Conservation (phyloP, 2,113 vertebrate genomes). For the Cyanocitta stelleri region DNA sequence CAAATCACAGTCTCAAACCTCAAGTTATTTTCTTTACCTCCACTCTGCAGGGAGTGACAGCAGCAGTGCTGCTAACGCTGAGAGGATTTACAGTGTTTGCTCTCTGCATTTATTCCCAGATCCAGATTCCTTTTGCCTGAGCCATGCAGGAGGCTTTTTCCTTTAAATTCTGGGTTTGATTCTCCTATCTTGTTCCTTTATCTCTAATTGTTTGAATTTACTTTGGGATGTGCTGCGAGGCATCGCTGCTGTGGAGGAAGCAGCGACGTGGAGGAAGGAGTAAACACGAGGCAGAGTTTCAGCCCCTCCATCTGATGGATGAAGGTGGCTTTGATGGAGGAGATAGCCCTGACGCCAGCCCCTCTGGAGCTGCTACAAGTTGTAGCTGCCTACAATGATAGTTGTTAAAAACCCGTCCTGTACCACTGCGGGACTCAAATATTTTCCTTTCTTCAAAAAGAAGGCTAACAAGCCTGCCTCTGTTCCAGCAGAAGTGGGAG, state of each 20-base stretch:
- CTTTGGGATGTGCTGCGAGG: background rate
- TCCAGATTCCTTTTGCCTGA: background rate
- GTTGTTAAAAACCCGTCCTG: slow-evolving; percentile 67
- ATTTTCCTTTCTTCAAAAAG: background rate
- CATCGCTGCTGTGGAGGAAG: background rate
- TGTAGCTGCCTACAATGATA: slow-evolving; percentile 65
- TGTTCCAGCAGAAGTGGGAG: background rate
- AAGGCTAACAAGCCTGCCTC: background rate
- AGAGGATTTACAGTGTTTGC: background rate
- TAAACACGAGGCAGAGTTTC: slow-evolving; percentile 68
- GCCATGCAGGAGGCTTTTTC: background rate
- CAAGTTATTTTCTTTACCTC: slow-evolving; percentile 37
- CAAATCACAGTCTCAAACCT: background rate
- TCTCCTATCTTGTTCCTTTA: background rate
- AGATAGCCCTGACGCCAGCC: slow-evolving; percentile 79
- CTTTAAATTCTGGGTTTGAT: background rate
- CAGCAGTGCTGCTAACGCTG: background rate
- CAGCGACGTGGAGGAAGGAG: background rate
- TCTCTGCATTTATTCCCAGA: background rate
- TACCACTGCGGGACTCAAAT: background rate
- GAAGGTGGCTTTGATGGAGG: slow-evolving; percentile 76
- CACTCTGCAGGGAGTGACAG: background rate
- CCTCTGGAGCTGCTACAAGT: slow-evolving; percentile 70
- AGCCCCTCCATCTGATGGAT: slow-evolving; percentile 72
- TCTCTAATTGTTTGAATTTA: background rate